Base-by-base conservation (phyloP, 2,888 invertebrate genomes). In the Chrysolina oricalcia region DNA sequence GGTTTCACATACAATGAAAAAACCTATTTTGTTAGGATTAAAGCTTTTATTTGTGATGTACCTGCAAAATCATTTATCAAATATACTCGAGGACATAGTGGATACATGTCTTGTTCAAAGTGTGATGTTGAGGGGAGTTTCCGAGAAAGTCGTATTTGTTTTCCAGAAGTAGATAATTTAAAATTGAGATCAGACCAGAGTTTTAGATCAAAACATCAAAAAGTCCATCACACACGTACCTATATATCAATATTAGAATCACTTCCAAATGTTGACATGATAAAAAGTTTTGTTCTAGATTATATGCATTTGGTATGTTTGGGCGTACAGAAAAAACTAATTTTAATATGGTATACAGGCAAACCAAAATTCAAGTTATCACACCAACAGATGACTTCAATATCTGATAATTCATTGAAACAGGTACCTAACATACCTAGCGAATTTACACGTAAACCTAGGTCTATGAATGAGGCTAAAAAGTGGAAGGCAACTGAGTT, bases 1-100 rank as follows among this genome's bases (percentile, higher is more conserved):
- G 43, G 43, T 43, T 43, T 43, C 43, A 43, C 43, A 43, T 43
- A 43, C 43, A 43, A 43, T 43, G 43, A 43, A 43, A 43, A 43
- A 43, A 43, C 43, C 43, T 43, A 43, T 43, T 43, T 43, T 43
- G 43, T 43, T 5, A 43, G 13, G 43, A 43, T 43, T 43, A 43
- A 43, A 43, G 27, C 27, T 27, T 27, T 27, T 27, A 27, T 27
- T 27, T 27, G 27, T 27, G 27, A 27, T 27, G 27, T 27, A 27
- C 27, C 27, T 27, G 27, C 27, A 27, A 27, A 27, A 27, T 27
- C 27, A 27, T 27, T 27, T 27, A 27, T 27, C 27, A 27, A 27
- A 27, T 27, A 27, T 27, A 27, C 27, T 27, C 27, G 27, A 27
- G 43, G 43, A 43, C 43, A 43, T 43, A 43, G 43, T 43, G 43